Evolutionary conservation across 1,140 invertebrate species (phyloP).

Genomic region (Bombus balteatus): DNA sequence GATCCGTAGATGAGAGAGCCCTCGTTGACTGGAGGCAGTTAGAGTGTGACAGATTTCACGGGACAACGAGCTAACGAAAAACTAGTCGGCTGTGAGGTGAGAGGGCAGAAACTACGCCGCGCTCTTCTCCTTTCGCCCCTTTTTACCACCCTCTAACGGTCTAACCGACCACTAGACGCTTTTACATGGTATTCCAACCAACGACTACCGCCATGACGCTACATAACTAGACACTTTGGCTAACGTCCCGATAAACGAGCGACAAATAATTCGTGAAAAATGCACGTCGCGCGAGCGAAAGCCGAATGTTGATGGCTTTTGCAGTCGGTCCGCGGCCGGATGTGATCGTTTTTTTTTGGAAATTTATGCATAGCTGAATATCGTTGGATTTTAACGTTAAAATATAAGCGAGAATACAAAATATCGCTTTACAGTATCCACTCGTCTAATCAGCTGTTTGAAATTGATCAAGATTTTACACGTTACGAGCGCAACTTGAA

Average conservation of each 20-base stretch:
- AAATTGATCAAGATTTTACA: no score
- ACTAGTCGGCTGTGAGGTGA: slow-evolving; percentile 78
- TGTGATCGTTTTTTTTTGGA: neutral
- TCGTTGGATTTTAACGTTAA: neutral
- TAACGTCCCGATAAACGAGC: slow-evolving; percentile 47
- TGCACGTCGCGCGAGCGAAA: no score
- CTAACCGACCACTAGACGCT: slow-evolving; percentile 32
- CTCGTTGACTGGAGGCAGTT: slow-evolving; percentile 53
- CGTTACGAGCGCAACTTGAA: no score
- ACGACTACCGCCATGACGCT: neutral
- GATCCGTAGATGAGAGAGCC: slow-evolving; percentile 1
- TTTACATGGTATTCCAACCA: slow-evolving; percentile 48
- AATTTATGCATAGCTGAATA: neutral
- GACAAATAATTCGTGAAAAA: slow-evolving; percentile 8
- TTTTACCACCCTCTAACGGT: neutral
- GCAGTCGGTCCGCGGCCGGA: no score
- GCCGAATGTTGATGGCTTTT: no score
- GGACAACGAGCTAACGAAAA: slow-evolving; percentile 80
- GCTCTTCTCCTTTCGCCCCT: slow-evolving; percentile 25
- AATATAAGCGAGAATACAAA: no score
- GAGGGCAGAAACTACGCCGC: slow-evolving; percentile 65
- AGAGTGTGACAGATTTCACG: slow-evolving; percentile 78
- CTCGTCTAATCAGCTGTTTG: no score
- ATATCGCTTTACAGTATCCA: no score
- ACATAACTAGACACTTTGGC: slow-evolving; percentile 43